Conservation (phyloP, 2,113 vertebrate genomes). For the Dendrocopos noguchii region DNA sequence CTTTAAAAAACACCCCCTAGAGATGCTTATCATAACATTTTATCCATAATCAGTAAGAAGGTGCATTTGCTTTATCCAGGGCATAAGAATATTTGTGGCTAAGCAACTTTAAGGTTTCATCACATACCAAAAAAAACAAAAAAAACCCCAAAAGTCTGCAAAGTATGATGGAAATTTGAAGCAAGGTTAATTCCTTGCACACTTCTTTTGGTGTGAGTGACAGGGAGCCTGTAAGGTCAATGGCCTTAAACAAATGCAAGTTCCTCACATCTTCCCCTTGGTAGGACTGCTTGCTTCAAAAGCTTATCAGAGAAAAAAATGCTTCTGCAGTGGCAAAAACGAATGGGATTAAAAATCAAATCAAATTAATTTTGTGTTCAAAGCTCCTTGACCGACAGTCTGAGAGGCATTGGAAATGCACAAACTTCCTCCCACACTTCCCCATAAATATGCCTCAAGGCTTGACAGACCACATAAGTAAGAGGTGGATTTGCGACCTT, state of each 20-base stretch:
- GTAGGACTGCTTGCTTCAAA: not conserved
- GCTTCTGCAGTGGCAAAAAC: not conserved
- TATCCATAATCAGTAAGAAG: not conserved
- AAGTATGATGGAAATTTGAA: conserved; percentile 1
- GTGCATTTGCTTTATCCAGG: not conserved
- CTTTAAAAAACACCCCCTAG: not conserved
- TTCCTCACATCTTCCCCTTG: not conserved
- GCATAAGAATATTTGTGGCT: not conserved
- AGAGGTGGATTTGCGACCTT: conserved; percentile 44
- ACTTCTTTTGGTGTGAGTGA: not conserved
- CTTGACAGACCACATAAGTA: conserved; percentile 8
- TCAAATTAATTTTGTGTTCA: conserved; percentile 18
- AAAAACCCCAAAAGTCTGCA: not conserved
- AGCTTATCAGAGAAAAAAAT: conserved; percentile 29
- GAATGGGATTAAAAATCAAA: conserved; percentile 27
- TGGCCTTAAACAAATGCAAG: not conserved
- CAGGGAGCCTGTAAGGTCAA: not conserved
- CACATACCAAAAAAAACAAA: not conserved
- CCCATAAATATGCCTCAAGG: conserved; percentile 42
- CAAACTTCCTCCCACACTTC: conserved; percentile 19
- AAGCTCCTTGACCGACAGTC: not conserved
- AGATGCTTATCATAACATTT: conserved; percentile 13
- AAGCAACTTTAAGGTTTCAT: not conserved
- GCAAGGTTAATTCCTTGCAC: not conserved
- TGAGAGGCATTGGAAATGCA: not conserved